A percentile compares a stretch with the other conserved stretches of the same genome.
Conservation (phyloP, 2,888 invertebrate species). For the Prionchulus punctatus region DNA sequence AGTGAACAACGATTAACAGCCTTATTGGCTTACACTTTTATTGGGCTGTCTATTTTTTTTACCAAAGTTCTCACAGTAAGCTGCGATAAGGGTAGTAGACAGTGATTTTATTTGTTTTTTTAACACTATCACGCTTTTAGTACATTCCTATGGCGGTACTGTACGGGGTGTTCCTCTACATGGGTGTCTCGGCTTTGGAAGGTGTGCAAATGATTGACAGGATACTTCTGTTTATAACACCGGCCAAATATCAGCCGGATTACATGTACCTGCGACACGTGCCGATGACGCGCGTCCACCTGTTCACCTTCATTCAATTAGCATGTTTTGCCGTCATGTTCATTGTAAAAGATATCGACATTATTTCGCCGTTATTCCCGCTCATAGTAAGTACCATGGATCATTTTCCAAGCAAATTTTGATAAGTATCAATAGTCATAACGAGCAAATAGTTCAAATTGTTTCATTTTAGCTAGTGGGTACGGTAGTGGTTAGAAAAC, state of each 20-base stretch:
- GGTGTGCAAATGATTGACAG: conserved; percentile 86
- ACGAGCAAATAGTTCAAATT: too few relatives aligned
- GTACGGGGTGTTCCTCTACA: conserved; percentile 87
- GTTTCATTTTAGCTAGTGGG: conserved; percentile 56
- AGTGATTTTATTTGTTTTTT: too few relatives aligned
- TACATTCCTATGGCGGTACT: conserved; percentile 88
- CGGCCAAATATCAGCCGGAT: conserved; percentile 93
- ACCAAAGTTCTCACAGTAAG: conserved; percentile 57
- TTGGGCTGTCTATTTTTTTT: conserved; percentile 76
- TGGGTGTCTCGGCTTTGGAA: conserved; percentile 85
- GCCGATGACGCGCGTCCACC: conserved; percentile 71
- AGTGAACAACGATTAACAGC: conserved; percentile 83
- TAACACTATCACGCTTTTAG: conserved; percentile 25
- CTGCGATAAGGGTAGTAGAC: too few relatives aligned
- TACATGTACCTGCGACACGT: conserved; percentile 93
- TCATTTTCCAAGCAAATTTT: not conserved
- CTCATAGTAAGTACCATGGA: conserved; percentile 51
- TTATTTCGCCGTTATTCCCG: conserved; percentile 84
- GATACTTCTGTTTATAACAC: conserved; percentile 87
- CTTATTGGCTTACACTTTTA: conserved; percentile 73
- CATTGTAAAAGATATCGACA: conserved; percentile 78
- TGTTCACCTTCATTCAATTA: conserved; percentile 76
- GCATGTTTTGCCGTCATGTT: conserved; percentile 69
- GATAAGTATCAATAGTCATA: too few relatives aligned
- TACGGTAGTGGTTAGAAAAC: conserved; percentile 86